Evolutionary conservation across 2,113 vertebrate genomes (phyloP).

Genomic region (Lipophrys pholis): DNA sequence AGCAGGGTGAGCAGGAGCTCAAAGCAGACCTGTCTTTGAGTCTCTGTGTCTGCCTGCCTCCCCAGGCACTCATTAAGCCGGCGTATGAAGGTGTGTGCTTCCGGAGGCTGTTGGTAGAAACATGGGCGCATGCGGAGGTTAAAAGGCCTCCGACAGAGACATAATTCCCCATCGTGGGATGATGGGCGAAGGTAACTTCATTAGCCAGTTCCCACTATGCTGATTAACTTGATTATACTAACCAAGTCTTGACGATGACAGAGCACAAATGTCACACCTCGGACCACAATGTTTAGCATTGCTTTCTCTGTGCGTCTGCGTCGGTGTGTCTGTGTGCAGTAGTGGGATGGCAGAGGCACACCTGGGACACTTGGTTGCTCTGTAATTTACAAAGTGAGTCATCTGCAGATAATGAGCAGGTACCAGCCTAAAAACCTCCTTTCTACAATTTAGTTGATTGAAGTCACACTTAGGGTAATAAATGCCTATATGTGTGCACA

Average conservation of each 20-base stretch:
- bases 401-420: constrained; percentile 73
- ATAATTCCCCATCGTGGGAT: constrained; percentile 66
- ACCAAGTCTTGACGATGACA: constrained; percentile 61
- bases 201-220: constrained; percentile 69
- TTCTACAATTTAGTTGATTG: constrained; percentile 54
- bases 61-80: constrained; percentile 76
- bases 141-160: constrained; percentile 71
- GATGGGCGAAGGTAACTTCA: constrained; percentile 73
- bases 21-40: constrained; percentile 62
- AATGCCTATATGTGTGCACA: not conserved
- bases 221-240: constrained; percentile 80
- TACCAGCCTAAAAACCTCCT: constrained; percentile 41
- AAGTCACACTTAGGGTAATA: constrained; percentile 43
- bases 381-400: constrained; percentile 74
- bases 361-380: constrained; percentile 64
- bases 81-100: constrained; percentile 70
- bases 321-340: constrained; percentile 27
- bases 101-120: constrained; percentile 54
- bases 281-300: constrained; percentile 16
- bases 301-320: constrained; percentile 9
- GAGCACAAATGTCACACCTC: constrained; percentile 59
- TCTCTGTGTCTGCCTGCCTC: constrained; percentile 60
- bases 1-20: constrained; percentile 54
- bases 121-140: constrained; percentile 57
- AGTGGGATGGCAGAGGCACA: constrained; percentile 36